Conservation (phyloP, 2,113 vertebrate genomes). For the Monopterus albus region DNA sequence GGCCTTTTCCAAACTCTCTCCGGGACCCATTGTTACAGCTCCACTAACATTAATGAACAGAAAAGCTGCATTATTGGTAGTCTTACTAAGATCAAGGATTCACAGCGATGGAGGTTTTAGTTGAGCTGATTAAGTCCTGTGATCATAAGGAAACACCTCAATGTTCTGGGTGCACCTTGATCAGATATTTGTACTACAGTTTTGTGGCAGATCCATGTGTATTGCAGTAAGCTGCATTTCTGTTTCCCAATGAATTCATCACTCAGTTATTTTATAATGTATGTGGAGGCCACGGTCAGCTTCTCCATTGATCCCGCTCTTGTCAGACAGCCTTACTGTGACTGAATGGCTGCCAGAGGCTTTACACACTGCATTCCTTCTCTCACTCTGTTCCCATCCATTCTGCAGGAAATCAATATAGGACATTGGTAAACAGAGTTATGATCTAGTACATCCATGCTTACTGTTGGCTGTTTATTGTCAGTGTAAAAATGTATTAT, state of each 20-base stretch:
- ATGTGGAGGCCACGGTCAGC: slow-evolving; percentile 24
- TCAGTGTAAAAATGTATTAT: slow-evolving; percentile 40
- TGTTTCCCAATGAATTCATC: slow-evolving; percentile 13
- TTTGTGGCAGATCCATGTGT: neutral
- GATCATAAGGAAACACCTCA: slow-evolving; percentile 1
- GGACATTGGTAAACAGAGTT: slow-evolving; percentile 58
- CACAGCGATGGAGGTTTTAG: slow-evolving; percentile 3
- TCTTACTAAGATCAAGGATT: slow-evolving; percentile 17
- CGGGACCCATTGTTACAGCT: no score
- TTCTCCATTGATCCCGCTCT: slow-evolving; percentile 32
- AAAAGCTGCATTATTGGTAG: slow-evolving; percentile 13
- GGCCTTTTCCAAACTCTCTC: no score
- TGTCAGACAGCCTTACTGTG: slow-evolving; percentile 13
- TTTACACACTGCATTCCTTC: slow-evolving; percentile 28
- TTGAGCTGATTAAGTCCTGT: slow-evolving; percentile 17
- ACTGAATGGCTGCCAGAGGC: slow-evolving; percentile 11
- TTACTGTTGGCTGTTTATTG: slow-evolving; percentile 56
- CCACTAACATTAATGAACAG: no score
- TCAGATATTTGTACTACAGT: neutral
- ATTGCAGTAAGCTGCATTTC: slow-evolving; percentile 12
- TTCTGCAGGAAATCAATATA: slow-evolving; percentile 61
- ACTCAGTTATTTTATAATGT: slow-evolving; percentile 18
- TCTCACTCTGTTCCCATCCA: slow-evolving; percentile 18
- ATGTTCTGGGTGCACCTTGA: neutral
- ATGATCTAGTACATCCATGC: slow-evolving; percentile 51